Percentiles rank a stretch among this genome's conserved stretches.
These are phyloP conservation scores for Drosophila prosaltans DNA, from an alignment of 1,140 invertebrate species.

Conservation along the genomic window DNA sequence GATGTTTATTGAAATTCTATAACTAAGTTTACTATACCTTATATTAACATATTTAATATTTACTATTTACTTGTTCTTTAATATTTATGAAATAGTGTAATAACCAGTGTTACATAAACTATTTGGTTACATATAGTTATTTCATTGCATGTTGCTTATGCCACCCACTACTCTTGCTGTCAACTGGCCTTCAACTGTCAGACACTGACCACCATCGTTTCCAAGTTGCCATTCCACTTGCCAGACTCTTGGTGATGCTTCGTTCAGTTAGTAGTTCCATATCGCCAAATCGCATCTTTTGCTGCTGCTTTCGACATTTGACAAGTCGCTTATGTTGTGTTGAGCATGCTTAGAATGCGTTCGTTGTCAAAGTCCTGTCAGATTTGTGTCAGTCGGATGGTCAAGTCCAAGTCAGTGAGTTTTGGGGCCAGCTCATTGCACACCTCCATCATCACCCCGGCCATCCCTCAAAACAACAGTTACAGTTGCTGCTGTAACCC, in stretches of 20 bases:
- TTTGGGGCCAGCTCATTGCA: slow-evolving; percentile 1
- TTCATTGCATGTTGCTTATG: background rate
- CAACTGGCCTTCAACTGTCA: slow-evolving; percentile 52
- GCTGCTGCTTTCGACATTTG: slow-evolving; percentile 74
- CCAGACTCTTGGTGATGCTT: slow-evolving; percentile 19
- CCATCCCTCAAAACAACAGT: background rate
- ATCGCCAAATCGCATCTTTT: slow-evolving; percentile 69
- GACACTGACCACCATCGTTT: slow-evolving; percentile 31
- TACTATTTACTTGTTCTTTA: background rate
- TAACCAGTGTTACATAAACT: background rate
- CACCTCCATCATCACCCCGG: background rate
- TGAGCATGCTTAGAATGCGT: slow-evolving; percentile 74
- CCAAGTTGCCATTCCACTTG: slow-evolving; percentile 30
- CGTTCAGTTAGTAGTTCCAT: slow-evolving; percentile 33
- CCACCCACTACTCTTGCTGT: slow-evolving; percentile 27
- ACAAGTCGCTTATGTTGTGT: slow-evolving; percentile 78
- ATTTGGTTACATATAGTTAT: background rate
- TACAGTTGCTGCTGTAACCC: background rate
- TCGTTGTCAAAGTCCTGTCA: slow-evolving; percentile 76
- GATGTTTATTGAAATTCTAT: no score
- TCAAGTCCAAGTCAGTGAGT: slow-evolving; percentile 22
- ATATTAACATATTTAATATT: background rate
- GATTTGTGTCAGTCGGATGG: slow-evolving; percentile 64
- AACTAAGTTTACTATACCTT: no score
- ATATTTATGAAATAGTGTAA: background rate